A percentile compares a stretch with the other conserved stretches of the same genome.
phyloP scores from a whole-genome alignment of 2,888 invertebrate genomes.

The Chloromyia formosa region DNA sequence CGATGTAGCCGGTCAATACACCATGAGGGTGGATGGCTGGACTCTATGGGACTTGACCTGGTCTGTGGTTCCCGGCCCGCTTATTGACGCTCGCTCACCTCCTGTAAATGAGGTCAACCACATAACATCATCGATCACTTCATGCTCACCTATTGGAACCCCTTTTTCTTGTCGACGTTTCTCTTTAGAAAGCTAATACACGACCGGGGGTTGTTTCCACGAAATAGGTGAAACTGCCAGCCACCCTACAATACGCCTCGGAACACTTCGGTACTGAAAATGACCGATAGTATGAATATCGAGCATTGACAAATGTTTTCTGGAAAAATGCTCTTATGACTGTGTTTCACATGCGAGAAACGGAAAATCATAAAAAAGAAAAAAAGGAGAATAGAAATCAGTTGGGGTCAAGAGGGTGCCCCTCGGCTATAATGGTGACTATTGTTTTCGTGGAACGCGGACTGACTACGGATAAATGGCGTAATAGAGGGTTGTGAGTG shows the following conservation, averaged over 20 bases:
- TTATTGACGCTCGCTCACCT: constrained; percentile 9
- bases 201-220: neutral
- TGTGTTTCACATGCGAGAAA: constrained; percentile 38
- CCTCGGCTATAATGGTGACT: neutral
- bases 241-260: neutral
- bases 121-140: constrained; percentile 49
- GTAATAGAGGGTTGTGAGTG: neutral
- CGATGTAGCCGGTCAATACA: neutral
- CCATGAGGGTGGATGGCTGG: neutral
- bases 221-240: constrained; percentile 25
- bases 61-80: neutral
- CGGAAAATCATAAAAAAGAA: constrained; percentile 20
- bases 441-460: constrained; percentile 1
- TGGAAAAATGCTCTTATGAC: neutral
- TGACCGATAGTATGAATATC: constrained; percentile 28
- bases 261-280: neutral
- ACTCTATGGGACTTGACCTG: neutral
- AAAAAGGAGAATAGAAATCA: neutral
- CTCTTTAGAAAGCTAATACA: neutral
- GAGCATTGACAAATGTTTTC: constrained; percentile 47
- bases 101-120: constrained; percentile 46
- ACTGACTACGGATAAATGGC: neutral
- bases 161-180: constrained; percentile 30
- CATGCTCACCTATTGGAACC: constrained; percentile 42
- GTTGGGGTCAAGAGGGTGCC: constrained; percentile 47